Conservation (phyloP, 2,797 vertebrate species). For the Petrocephalus schoutedeni region DNA sequence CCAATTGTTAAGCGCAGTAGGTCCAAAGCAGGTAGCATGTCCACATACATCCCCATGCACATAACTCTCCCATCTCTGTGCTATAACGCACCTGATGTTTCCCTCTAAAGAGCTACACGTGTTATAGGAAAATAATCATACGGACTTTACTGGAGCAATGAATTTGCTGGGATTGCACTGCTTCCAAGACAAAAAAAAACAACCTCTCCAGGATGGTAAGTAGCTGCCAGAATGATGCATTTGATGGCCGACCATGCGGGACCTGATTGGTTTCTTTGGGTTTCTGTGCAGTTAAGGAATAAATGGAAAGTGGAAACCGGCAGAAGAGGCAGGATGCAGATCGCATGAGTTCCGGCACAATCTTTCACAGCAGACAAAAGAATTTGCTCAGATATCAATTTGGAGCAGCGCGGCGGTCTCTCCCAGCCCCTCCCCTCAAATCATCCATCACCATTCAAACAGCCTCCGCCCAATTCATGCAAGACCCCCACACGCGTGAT, state of each 20-base stretch:
- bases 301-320: background rate
- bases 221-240: conserved; percentile 41
- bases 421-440: conserved; percentile 70
- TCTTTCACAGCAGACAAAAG: conserved; percentile 99
- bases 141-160: background rate
- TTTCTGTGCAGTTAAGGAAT: conserved; percentile 40
- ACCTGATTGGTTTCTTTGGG: conserved; percentile 45
- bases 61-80: background rate
- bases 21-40: background rate
- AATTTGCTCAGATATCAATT: conserved; percentile 99
- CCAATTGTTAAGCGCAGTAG: background rate
- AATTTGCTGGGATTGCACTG: conserved; percentile 46
- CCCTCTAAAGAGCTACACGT: background rate
- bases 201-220: conserved; percentile 35
- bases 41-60: background rate
- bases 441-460: conserved; percentile 95
- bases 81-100: background rate
- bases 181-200: conserved; percentile 47
- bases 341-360: conserved; percentile 64
- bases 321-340: background rate
- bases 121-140: background rate
- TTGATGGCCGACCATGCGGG: conserved; percentile 38
- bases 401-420: conserved; percentile 80
- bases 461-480: conserved; percentile 32
- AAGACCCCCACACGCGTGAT: conserved; percentile 12